Base-by-base conservation (phyloP, 2,113 vertebrate genomes). In the Ailuropoda melanoleuca region DNA sequence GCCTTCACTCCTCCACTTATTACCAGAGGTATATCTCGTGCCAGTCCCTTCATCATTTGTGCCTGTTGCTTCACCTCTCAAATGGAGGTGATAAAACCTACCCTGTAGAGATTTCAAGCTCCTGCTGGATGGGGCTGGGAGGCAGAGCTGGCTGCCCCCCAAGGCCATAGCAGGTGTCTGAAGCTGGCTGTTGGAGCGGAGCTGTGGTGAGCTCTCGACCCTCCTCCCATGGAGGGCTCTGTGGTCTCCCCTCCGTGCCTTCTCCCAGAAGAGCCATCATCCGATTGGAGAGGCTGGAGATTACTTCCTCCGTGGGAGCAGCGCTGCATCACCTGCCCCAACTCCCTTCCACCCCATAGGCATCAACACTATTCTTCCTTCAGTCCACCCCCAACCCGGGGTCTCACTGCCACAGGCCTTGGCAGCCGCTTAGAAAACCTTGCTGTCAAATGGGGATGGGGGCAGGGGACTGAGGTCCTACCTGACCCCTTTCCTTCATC, bases 41-140 rank as follows among this genome's bases (percentile, higher is more conserved):
- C 46, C 83, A 4, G 3, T 91, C 77, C 82, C 78, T 56, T 86
- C 26, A 24, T n/a, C 8, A 29, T 29, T 50, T n/a, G 31, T 58
- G 7, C 37, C 75, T 89, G 14, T 77, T 82, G 26, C 26, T 92
- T 56, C 66, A 37, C 43, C 84, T 88, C 82, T 72, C 62, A 91
- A 92, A 70, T 31, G 18, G 10, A 78, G 60, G 56, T 31, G 31
- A 66, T 46, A 13, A 87, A 48, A 12, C 6, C 46, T n/a, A 24
- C 21, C 4, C n/a, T 15, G 23, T 7, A 39, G 26, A 12, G 10
- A 88, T 24, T 43, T 53, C 53, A 29, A 37, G 24, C 34, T 62
- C 10, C 60, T 85, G 6, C 53, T 60, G 17, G 21, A 68, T 26
- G 46, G 21, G 21, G 8, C 31, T 34, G 13, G 43, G 18, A 85